Percentiles rank a stretch among this genome's conserved stretches.
Evolutionary conservation across 2,888 invertebrate species (phyloP).

Genomic region (Bugulina stolonifera): DNA sequence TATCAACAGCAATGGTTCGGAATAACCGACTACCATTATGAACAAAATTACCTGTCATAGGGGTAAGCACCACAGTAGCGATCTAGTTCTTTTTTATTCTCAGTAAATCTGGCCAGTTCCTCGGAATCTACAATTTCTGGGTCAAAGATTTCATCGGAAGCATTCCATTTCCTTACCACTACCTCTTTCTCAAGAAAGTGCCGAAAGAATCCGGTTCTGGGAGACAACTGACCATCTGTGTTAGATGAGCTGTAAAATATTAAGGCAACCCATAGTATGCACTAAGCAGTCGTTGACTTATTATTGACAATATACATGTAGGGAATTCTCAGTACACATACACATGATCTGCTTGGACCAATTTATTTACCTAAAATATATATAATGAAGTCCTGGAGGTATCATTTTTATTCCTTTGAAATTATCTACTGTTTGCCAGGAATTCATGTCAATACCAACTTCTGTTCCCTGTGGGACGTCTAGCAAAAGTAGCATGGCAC

Average conservation of each 20-base stretch:
- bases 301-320: too few relatives aligned
- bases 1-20: too few relatives aligned
- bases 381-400: constrained; percentile 88
- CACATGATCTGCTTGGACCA: too few relatives aligned
- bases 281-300: too few relatives aligned
- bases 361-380: constrained; percentile 72
- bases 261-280: too few relatives aligned
- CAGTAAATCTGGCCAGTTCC: constrained; percentile 61
- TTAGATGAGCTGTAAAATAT: constrained; percentile 58
- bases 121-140: constrained; percentile 60
- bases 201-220: constrained; percentile 78
- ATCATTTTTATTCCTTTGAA: constrained; percentile 98
- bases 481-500: constrained; percentile 75
- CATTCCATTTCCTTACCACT: constrained; percentile 81
- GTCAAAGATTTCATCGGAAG: constrained; percentile 59
- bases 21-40: neutral
- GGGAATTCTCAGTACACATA: too few relatives aligned
- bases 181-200: constrained; percentile 76
- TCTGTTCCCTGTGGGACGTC: constrained; percentile 82
- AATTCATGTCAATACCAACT: constrained; percentile 89
- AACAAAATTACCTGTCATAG: constrained; percentile 60
- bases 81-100: constrained; percentile 69
- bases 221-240: constrained; percentile 61
- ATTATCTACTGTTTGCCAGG: constrained; percentile 82
- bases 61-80: constrained; percentile 82